A percentile compares a stretch with the other conserved stretches of the same genome.
phyloP scores from a whole-genome alignment of 2,888 invertebrate species.

The Drosophila limbata region DNA sequence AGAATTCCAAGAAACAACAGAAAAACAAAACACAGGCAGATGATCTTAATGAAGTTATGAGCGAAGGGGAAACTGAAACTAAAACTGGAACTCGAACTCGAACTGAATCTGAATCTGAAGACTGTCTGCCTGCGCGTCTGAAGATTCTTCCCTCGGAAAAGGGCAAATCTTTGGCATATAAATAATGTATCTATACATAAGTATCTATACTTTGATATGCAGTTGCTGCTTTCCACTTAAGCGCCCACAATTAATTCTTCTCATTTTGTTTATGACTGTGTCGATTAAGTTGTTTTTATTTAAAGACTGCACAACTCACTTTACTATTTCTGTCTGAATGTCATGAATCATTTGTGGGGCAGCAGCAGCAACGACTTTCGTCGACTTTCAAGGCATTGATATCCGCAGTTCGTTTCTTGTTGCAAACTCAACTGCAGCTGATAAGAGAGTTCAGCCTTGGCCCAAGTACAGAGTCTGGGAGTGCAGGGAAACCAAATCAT shows the following conservation, averaged over 20 bases:
- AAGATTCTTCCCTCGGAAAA: conserved; percentile 4
- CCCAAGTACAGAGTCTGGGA: neutral
- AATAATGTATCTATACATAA: conserved; percentile 27
- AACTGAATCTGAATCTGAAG: conserved; percentile 1
- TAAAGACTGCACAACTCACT: conserved; percentile 41
- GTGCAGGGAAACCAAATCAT: neutral
- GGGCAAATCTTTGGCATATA: conserved; percentile 19
- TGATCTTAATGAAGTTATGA: conserved; percentile 65
- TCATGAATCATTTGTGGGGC: conserved; percentile 24
- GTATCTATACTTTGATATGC: neutral
- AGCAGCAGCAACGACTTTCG: conserved; percentile 1
- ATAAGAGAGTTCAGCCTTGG: conserved; percentile 4
- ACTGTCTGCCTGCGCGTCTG: conserved; percentile 12
- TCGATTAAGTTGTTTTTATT: conserved; percentile 76
- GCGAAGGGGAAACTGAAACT: conserved; percentile 14
- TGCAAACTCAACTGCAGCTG: neutral
- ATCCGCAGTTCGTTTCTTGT: neutral
- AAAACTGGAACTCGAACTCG: conserved; percentile 4
- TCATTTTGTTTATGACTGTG: conserved; percentile 44
- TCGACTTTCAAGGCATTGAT: conserved; percentile 14
- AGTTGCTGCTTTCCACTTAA: conserved; percentile 57
- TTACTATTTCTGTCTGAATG: conserved; percentile 24
- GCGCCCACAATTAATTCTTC: conserved; percentile 69
- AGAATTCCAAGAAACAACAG: conserved; percentile 50
- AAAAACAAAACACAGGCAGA: conserved; percentile 2